Conservation (phyloP, 2,888 invertebrate genomes). For the Agrilus biguttatus region DNA sequence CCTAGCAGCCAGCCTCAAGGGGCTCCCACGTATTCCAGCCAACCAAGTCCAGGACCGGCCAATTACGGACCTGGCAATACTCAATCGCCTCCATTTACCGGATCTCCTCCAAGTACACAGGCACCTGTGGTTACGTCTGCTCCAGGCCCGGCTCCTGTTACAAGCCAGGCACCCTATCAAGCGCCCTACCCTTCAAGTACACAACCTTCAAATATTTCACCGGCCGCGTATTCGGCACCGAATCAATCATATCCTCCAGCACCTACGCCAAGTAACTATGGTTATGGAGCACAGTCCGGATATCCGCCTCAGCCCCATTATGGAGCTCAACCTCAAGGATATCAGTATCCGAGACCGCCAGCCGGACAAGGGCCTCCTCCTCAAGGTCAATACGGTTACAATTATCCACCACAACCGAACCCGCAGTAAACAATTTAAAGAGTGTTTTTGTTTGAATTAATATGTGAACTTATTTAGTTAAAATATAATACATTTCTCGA, state of each 20-base stretch:
- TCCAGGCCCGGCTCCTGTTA: constrained; percentile 35
- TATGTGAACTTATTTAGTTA: too few relatives aligned
- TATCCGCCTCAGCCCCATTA: constrained; percentile 46
- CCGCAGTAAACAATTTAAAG: constrained; percentile 36
- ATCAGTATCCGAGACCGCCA: constrained; percentile 50
- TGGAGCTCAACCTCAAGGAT: constrained; percentile 44
- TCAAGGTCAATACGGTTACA: constrained; percentile 60
- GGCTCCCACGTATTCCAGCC: constrained; percentile 37
- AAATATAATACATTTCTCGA: too few relatives aligned
- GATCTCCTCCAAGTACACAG: constrained; percentile 30
- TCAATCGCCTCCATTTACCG: constrained; percentile 49
- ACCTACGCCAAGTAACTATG: constrained; percentile 24
- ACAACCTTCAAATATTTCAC: constrained; percentile 30
- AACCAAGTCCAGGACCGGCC: constrained; percentile 37
- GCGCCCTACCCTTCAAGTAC: constrained; percentile 34
- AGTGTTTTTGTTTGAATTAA: too few relatives aligned
- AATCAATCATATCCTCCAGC: constrained; percentile 25
- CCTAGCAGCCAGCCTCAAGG: constrained; percentile 43
- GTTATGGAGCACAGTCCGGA: constrained; percentile 45
- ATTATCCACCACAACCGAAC: constrained; percentile 62
- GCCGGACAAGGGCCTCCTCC: constrained; percentile 57
- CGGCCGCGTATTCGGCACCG: constrained; percentile 33
- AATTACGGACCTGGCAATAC: constrained; percentile 32
- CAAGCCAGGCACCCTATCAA: constrained; percentile 41
- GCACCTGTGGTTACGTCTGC: constrained; percentile 38